These are phyloP conservation scores for Liodrosophila aerea DNA, from an alignment of 2,888 invertebrate genomes.

Conservation along the genomic window DNA sequence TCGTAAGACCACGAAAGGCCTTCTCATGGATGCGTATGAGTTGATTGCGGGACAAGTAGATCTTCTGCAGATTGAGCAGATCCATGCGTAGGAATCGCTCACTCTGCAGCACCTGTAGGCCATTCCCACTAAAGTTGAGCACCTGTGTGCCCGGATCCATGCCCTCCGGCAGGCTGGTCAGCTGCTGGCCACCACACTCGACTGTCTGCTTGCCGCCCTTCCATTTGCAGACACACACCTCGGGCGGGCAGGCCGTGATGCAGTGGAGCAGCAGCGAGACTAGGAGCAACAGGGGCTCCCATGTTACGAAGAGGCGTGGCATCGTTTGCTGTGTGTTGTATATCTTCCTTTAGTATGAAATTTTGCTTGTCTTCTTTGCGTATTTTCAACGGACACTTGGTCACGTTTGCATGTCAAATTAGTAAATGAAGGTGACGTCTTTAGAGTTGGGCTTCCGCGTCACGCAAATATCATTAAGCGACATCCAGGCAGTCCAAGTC, in stretches of 20 bases:
- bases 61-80: slow-evolving; percentile 92
- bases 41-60: slow-evolving; percentile 90
- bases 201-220: slow-evolving; percentile 95
- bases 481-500: too few relatives aligned
- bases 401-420: slow-evolving; percentile 76
- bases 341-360: slow-evolving; percentile 1
- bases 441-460: slow-evolving; percentile 39
- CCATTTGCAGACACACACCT: slow-evolving; percentile 93
- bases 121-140: slow-evolving; percentile 92
- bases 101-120: slow-evolving; percentile 89
- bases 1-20: slow-evolving; percentile 92
- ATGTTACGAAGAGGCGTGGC: slow-evolving; percentile 28
- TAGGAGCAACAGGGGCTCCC: slow-evolving; percentile 4
- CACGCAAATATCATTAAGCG: slow-evolving; percentile 49
- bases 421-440: slow-evolving; percentile 49
- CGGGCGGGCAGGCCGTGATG: slow-evolving; percentile 86
- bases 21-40: slow-evolving; percentile 90
- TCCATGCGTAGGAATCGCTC: slow-evolving; percentile 91
- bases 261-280: slow-evolving; percentile 26
- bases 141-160: slow-evolving; percentile 94
- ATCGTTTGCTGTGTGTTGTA: too few relatives aligned
- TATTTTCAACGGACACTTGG: slow-evolving; percentile 40
- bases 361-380: slow-evolving; percentile 2
- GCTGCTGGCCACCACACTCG: slow-evolving; percentile 91
- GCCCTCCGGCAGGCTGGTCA: slow-evolving; percentile 89